A percentile compares a stretch with the other conserved stretches of the same genome.
phyloP scores from a whole-genome alignment of 2,888 invertebrate genomes.

The Imbricaverruca yamaguchii region DNA sequence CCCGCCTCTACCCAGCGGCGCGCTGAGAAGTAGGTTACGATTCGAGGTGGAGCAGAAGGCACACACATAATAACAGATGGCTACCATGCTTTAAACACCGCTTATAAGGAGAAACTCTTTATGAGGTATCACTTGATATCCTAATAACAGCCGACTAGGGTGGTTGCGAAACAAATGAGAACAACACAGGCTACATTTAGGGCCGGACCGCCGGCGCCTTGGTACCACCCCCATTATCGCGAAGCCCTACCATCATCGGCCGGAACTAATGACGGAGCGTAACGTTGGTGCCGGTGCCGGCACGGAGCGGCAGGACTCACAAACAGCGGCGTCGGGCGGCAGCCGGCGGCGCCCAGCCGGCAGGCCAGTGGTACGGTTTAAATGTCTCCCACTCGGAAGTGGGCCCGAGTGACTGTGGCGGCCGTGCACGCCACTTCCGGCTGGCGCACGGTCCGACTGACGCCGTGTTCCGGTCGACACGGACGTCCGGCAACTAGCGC shows the following conservation, averaged over 20 bases:
- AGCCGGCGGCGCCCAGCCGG: too few species aligned
- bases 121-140: background rate
- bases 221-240: background rate
- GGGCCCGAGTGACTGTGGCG: background rate
- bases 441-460: background rate
- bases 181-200: background rate
- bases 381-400: background rate
- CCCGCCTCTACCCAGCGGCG: background rate
- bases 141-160: background rate
- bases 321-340: too few species aligned
- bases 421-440: background rate
- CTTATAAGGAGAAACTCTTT: background rate
- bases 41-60: background rate
- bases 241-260: too few species aligned
- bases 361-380: background rate
- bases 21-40: background rate
- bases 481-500: too few species aligned
- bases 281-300: too few species aligned
- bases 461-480: conserved; percentile 4
- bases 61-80: background rate
- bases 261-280: too few species aligned
- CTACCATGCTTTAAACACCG: conserved; percentile 1
- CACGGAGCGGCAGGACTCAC: too few species aligned
- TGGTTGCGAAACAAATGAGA: background rate
- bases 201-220: background rate